Evolutionary conservation across 2,113 vertebrate species (phyloP), one percentile per base, ranked within the genome.

Genomic region (Tragelaphus strepsiceros): DNA sequence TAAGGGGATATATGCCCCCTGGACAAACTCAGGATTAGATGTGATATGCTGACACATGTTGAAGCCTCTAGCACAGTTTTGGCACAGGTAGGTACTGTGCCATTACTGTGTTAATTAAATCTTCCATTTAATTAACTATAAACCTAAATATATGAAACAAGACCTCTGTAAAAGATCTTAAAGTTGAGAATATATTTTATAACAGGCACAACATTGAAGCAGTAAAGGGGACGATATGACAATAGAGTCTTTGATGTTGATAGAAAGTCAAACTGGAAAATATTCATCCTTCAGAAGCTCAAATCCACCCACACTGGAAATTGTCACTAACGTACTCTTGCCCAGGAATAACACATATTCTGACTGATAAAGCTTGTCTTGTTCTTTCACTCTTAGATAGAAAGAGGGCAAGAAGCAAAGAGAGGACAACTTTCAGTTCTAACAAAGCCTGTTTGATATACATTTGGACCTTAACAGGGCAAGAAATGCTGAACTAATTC

Each of bases 261-360:
- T 64, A 98, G 95, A 97, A 96, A 98, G 90, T 96, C 88, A 94
- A 97, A 95, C 95, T 98, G 98, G 97, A 98, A 98, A 98, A 98
- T 96, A 98, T 95, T 98, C 98, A 96, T 97, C 97, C 97, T 98
- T 97, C 96, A 97, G 97, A 98, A 95, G 95, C 97, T 98, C 84
- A 96, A 97, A 98, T 95, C 97, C 97, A 97, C 98, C 98, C 98
- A 98, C 98, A 98, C 83, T 98, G 98, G 98, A 98, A 98, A 98
- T 96, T 98, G 95, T 98, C 96, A 95, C 97, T 94, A 97, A 98
- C 96, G 53, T 98, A 89, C 64, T 28, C 89, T 93, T 58, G 74
- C 97, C 94, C 84, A 96, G 98, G 97, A 98, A 96, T 97, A 97
- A 97, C 91, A 94, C 83, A 46, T 32, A 89, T 80, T 82, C 67